Base-by-base conservation (phyloP, 2,888 invertebrate genomes). In the Troglohyphantes excavatus region DNA sequence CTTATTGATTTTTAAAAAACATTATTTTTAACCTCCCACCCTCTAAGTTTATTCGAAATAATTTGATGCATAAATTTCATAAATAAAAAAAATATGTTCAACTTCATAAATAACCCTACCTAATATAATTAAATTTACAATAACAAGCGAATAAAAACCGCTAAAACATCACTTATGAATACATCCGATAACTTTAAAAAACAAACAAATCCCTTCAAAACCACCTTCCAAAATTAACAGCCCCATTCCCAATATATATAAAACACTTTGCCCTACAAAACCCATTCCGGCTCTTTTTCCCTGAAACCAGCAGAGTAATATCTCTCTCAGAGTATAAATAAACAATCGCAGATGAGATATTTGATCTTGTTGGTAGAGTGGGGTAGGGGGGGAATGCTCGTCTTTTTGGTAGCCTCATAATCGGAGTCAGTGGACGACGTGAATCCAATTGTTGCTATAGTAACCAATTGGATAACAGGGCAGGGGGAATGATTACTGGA, bases 371-470 rank as follows among this genome's bases (percentile, higher is more conserved):
- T 27, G 43, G 26, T 26, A n/a, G 65, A 46, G 65, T n/a, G 39
- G 39, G 23, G 21, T 27, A 65, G 33, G n/a, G 53, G n/a, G 13
- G 17, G 53, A 53, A 53, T n/a, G 17, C 53, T 53, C 17, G 53
- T 53, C 53, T 53, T 53, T 19, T 53, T 9, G 53, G 53, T n/a
- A 53, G 53, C 53, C n/a, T 53, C 53, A 65, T 81, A 81, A 81
- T 81, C 33, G 83, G 33, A 73, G 72, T 70, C 72, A 68, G 67
- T 61, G 72, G 23, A 73, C 70, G 13, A 23, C 63, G 26, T 61
- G 67, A 84, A 84, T 75, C 84, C 67, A 84, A 84, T 75, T 46
- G 84, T 84, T 84, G 84, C 84, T 84, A 84, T 84, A 75, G 84
- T 46, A 67, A 75, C 84, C 75, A 65, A 67, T 75, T 67, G 84